phyloP scores from a whole-genome alignment of 2,888 invertebrate genomes.

The Cephalotes varians region DNA sequence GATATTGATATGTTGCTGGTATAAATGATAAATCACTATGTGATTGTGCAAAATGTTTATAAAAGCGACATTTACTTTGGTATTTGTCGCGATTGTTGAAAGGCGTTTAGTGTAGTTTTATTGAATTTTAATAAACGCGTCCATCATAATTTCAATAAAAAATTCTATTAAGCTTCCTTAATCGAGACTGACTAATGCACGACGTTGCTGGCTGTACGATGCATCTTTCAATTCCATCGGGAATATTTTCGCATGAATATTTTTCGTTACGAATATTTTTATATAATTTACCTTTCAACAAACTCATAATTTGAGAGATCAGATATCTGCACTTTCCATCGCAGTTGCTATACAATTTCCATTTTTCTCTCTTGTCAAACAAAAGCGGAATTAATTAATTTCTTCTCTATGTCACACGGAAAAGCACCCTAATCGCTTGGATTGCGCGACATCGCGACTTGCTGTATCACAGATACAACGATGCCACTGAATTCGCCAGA shows the following conservation, averaged over 20 bases:
- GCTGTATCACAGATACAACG: background rate
- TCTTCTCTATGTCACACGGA: background rate
- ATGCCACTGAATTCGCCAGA: constrained; percentile 14
- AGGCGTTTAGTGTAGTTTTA: constrained; percentile 39
- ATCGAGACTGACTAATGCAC: constrained; percentile 23
- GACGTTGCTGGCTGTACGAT: background rate
- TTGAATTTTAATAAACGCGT: constrained; percentile 44
- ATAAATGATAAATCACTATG: background rate
- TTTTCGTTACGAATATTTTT: constrained; percentile 13
- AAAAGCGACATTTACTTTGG: background rate
- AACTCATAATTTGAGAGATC: background rate
- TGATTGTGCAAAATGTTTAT: background rate
- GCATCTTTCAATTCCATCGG: background rate
- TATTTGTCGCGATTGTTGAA: constrained; percentile 25
- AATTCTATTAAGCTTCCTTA: constrained; percentile 25
- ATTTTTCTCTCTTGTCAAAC: background rate
- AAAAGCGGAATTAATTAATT: constrained; percentile 6
- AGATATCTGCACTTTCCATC: background rate
- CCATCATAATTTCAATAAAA: constrained; percentile 38
- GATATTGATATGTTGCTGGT: background rate
- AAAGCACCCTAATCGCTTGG: constrained; percentile 8
- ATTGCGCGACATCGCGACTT: background rate
- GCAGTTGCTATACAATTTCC: background rate
- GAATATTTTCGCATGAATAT: constrained; percentile 31
- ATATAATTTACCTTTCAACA: background rate